Conservation (phyloP, 2,888 invertebrate species). For the Andrena chrysosceles region DNA sequence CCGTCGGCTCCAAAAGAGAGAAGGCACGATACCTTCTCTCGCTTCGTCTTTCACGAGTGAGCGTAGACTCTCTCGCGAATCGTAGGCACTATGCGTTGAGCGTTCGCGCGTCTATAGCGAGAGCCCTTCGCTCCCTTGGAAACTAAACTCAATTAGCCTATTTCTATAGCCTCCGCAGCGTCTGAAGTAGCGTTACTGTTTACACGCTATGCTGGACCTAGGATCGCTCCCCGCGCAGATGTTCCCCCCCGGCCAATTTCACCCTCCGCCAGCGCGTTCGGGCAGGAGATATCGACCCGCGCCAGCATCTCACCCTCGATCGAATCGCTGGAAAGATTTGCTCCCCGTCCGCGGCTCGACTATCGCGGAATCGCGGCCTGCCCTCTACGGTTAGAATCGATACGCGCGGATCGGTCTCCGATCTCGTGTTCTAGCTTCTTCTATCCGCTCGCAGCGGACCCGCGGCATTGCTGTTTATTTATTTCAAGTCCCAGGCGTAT, state of each 20-base stretch:
- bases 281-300: constrained; percentile 40
- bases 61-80: too few species aligned
- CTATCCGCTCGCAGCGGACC: constrained; percentile 63
- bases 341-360: not conserved
- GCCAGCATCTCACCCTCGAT: constrained; percentile 34
- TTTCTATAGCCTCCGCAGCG: not conserved
- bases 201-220: constrained; percentile 21
- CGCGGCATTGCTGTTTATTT: constrained; percentile 75
- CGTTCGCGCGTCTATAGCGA: too few species aligned
- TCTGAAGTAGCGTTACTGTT: not conserved
- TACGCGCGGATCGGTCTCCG: constrained; percentile 36
- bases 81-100: too few species aligned
- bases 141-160: not conserved
- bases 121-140: not conserved
- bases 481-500: constrained; percentile 84
- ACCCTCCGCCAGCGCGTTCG: constrained; percentile 1
- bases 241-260: constrained; percentile 8
- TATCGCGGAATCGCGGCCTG: not conserved
- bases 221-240: constrained; percentile 28
- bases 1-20: too few species aligned
- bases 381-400: constrained; percentile 31
- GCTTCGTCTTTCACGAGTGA: too few species aligned
- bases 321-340: constrained; percentile 36
- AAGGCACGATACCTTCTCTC: too few species aligned
- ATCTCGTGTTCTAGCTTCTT: constrained; percentile 60